Conservation (phyloP, 2,888 invertebrate genomes). For the Xanthia togata region DNA sequence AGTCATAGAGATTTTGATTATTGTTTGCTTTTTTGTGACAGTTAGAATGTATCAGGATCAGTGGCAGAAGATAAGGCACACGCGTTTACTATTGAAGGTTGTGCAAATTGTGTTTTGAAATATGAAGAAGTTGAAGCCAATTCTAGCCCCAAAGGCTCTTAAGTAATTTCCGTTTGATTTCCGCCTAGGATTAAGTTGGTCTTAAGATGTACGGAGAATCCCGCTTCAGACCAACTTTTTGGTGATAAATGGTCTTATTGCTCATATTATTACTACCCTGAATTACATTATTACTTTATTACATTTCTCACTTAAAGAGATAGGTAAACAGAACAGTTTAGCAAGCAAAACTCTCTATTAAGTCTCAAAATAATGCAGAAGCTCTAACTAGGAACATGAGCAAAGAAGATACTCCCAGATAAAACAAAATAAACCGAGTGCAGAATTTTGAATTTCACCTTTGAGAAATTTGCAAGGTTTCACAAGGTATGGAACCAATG, state of each 20-base stretch:
- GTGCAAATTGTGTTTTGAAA: neutral
- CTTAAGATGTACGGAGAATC: slow-evolving; percentile 12
- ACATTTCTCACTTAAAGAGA: neutral
- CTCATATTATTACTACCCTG: neutral
- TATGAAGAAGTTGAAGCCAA: slow-evolving; percentile 1
- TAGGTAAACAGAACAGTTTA: neutral
- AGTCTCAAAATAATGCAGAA: slow-evolving; percentile 3
- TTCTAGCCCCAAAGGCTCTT: neutral
- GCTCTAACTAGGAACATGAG: neutral
- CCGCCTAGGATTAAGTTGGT: neutral
- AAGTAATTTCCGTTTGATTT: slow-evolving; percentile 38
- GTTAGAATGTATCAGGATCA: slow-evolving; percentile 42
- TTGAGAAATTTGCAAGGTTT: slow-evolving; percentile 22
- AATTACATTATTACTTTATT: neutral
- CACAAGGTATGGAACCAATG: slow-evolving; percentile 45
- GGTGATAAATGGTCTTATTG: neutral
- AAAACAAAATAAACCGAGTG: slow-evolving; percentile 23
- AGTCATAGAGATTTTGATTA: slow-evolving; percentile 31
- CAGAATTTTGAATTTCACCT: slow-evolving; percentile 29
- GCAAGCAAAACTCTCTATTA: neutral
- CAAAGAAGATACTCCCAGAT: slow-evolving; percentile 2
- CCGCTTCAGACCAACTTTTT: neutral
- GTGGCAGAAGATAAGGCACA: slow-evolving; percentile 14
- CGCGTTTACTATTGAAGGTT: neutral
- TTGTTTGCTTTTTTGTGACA: slow-evolving; percentile 63